Conservation (phyloP, 2,888 invertebrate genomes). For the Sepiola atlantica region DNA sequence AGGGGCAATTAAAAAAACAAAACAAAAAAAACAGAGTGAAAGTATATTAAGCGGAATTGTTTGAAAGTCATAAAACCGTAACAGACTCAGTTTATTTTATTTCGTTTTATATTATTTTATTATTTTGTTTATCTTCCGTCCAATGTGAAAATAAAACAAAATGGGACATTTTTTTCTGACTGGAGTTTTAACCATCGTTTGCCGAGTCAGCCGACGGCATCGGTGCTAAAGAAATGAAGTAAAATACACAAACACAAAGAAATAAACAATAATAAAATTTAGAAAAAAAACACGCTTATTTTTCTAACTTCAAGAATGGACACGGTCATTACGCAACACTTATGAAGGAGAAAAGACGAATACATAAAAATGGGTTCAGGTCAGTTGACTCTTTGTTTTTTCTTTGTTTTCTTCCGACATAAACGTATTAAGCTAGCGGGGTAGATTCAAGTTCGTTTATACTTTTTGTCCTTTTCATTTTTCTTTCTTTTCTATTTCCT, state of each 20-base stretch:
- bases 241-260: too few relatives aligned
- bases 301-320: background rate
- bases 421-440: background rate
- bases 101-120: background rate
- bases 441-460: background rate
- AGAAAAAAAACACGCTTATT: background rate
- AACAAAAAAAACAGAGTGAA: background rate
- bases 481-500: background rate
- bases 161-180: background rate
- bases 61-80: background rate
- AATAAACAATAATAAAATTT: too few relatives aligned
- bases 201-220: constrained; percentile 15
- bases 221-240: background rate
- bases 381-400: background rate
- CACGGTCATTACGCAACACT: background rate
- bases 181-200: background rate
- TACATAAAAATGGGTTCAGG: background rate
- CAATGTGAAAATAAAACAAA: background rate
- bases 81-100: background rate
- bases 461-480: background rate
- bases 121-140: background rate
- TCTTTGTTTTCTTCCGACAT: background rate
- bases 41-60: background rate
- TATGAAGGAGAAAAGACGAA: background rate
- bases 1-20: background rate